Base-by-base conservation (phyloP, 92 coral and sea anemone species). In the Porites divaricata region DNA sequence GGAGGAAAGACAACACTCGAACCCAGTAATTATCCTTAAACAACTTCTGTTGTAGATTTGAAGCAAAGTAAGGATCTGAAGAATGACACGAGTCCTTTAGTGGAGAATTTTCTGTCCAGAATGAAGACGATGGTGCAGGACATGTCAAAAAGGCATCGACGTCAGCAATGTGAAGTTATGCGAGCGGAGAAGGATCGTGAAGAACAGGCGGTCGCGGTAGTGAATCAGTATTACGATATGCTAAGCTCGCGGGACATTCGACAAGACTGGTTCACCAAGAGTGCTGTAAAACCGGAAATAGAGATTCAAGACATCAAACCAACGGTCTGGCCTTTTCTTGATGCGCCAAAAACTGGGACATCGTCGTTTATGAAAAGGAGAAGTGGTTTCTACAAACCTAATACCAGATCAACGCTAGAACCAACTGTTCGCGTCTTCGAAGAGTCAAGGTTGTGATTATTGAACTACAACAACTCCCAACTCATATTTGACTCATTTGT, bases 231-330 rank as follows among this genome's bases (percentile, higher is more conserved):
- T 19, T 82, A 72, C 62, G 63, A 82, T 45, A 9, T 72, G 8
- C 62, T 82, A 23, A 73, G 86, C 41, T 62, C 25, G 23, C 85
- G 85, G n/a, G 85, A 80, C 76, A 80, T 80, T 68, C 76, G 12
- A 5, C 85, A 80, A 15, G 68, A 80, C 22, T 80, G 85, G 85
- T 20, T n/a, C 53, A 51, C 84, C 9, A 28, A 48, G 74, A 50
- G 24, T 13, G 6, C 0, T 17, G 13, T 12, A 22, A 22, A 54
- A 24, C 51, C 50, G n/a, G 8, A 54, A 11, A 54, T 4, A 11
- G 59, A 54, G 14, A 9, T 11, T 54, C 59, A 11, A 2, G 49
- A 22, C 24, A 49, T 22, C 19, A 21, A 69, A 26, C 76, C 66
- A 25, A 80, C 76, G 50, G 76, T 54, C 9, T 68, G 76, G 76